Conservation (phyloP, 1,140 invertebrate genomes). For the Hyles euphorbiae region DNA sequence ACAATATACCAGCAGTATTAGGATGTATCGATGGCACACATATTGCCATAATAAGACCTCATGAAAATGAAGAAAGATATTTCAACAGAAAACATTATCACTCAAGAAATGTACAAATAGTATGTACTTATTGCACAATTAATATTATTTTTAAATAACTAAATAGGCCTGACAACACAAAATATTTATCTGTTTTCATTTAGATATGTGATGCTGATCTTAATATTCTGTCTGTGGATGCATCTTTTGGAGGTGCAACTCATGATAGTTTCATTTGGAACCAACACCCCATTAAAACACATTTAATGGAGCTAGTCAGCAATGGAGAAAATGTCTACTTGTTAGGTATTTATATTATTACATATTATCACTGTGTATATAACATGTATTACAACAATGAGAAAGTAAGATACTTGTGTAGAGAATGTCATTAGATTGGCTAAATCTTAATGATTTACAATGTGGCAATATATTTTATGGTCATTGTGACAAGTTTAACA, state of each 20-base stretch:
- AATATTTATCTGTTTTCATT: constrained; percentile 8
- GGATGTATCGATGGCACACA: constrained; percentile 44
- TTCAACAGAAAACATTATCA: constrained; percentile 29
- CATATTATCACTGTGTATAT: neutral
- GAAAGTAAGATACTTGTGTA: neutral
- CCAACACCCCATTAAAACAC: constrained; percentile 6
- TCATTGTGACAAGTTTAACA: neutral
- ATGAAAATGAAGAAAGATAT: constrained; percentile 27
- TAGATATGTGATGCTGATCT: constrained; percentile 16
- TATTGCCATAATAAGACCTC: constrained; percentile 26
- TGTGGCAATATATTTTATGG: neutral
- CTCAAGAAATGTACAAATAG: constrained; percentile 29
- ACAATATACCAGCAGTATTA: constrained; percentile 30
- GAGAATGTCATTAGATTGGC: neutral
- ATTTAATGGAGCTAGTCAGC: constrained; percentile 12
- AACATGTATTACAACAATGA: neutral
- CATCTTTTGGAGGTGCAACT: constrained; percentile 15
- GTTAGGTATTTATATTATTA: constrained; percentile 6
- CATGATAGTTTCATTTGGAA: constrained; percentile 20
- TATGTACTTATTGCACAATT: constrained; percentile 12
- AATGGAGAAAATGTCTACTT: constrained; percentile 8
- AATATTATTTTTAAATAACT: neutral
- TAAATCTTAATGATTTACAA: neutral
- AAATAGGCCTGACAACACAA: neutral
- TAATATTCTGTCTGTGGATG: constrained; percentile 16